These are phyloP conservation scores for Sylvicola cinctus DNA, from an alignment of 2,888 invertebrate genomes.

Conservation along the genomic window DNA sequence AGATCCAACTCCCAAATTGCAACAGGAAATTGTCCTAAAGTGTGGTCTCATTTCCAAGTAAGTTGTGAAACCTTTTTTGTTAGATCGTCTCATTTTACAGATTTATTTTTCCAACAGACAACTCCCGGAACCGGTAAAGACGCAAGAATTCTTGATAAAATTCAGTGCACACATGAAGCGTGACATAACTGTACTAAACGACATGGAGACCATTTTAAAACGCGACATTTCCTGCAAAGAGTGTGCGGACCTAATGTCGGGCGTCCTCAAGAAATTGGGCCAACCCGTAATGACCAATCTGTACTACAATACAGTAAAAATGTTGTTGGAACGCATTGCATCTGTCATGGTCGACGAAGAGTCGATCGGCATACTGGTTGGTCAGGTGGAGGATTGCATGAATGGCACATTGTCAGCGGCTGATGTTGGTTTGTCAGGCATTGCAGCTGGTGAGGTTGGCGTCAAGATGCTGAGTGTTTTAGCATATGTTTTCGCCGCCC, in stretches of 20 bases:
- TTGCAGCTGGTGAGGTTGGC: slow-evolving; percentile 73
- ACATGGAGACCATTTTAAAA: slow-evolving; percentile 73
- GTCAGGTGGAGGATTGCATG: slow-evolving; percentile 45
- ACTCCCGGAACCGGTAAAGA: slow-evolving; percentile 81
- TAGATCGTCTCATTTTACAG: too few species aligned
- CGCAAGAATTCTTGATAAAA: slow-evolving; percentile 67
- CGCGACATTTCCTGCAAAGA: slow-evolving; percentile 85
- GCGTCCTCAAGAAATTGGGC: slow-evolving; percentile 76
- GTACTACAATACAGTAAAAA: slow-evolving; percentile 90
- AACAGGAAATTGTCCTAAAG: slow-evolving; percentile 51
- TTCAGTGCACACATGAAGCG: slow-evolving; percentile 61
- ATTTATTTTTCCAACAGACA: too few species aligned
- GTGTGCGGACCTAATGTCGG: slow-evolving; percentile 75
- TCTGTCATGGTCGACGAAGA: slow-evolving; percentile 91
- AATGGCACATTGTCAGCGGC: slow-evolving; percentile 45
- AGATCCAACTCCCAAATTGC: slow-evolving; percentile 41
- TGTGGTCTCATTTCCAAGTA: slow-evolving; percentile 25
- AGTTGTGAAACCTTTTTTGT: too few species aligned
- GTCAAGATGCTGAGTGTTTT: slow-evolving; percentile 70
- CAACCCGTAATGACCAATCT: slow-evolving; percentile 88
- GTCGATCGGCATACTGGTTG: slow-evolving; percentile 52
- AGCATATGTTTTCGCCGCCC: slow-evolving; percentile 81
- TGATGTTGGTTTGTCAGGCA: slow-evolving; percentile 58
- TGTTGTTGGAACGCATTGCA: slow-evolving; percentile 81
- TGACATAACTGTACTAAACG: slow-evolving; percentile 45